A percentile compares a stretch with the other conserved stretches of the same genome.
phyloP scores from a whole-genome alignment of 2,113 vertebrate genomes.

The Romanogobio albipinnatus region DNA sequence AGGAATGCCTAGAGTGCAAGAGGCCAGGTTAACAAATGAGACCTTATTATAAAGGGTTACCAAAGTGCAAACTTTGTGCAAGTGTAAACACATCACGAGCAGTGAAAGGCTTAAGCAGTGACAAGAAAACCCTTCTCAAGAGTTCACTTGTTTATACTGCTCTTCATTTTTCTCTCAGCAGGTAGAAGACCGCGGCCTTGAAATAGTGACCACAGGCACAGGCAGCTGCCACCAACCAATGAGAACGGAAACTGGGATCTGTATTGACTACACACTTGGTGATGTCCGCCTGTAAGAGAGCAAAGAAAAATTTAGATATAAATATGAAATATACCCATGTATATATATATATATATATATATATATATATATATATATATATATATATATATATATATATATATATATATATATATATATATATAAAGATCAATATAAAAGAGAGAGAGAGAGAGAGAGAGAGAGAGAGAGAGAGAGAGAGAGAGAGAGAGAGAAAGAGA shows the following conservation, averaged over 20 bases:
- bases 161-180: constrained; percentile 91
- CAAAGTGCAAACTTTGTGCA: constrained; percentile 62
- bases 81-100: constrained; percentile 70
- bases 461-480: too few species aligned
- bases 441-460: too few species aligned
- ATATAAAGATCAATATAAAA: too few species aligned
- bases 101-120: constrained; percentile 50
- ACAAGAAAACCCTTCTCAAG: constrained; percentile 36
- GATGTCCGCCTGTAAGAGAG: constrained; percentile 81
- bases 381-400: too few species aligned
- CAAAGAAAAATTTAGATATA: constrained; percentile 30
- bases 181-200: constrained; percentile 85
- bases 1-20: constrained; percentile 4
- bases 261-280: constrained; percentile 93
- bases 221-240: constrained; percentile 87
- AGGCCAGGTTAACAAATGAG: not conserved
- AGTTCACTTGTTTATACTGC: not conserved
- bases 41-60: too few species aligned
- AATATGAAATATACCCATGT: not conserved
- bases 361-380: too few species aligned
- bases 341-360: too few species aligned
- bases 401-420: too few species aligned
- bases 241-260: constrained; percentile 84
- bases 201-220: constrained; percentile 88
- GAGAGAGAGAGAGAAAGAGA: too few species aligned